A percentile compares a stretch with the other conserved stretches of the same genome.
Conservation (phyloP, 2,113 vertebrate species). For the Melierax canorus region DNA sequence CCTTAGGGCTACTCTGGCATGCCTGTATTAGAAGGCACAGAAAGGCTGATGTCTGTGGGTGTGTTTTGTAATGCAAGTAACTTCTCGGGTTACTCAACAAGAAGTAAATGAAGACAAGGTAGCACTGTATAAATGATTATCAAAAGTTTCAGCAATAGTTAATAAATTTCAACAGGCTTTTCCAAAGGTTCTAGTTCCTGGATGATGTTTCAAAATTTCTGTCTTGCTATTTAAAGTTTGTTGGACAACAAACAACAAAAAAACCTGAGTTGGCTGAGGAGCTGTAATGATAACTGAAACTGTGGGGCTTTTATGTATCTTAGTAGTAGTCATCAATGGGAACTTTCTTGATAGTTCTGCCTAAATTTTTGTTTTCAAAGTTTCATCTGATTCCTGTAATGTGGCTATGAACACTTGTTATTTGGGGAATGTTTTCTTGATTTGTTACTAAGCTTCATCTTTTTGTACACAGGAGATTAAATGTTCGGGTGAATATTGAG, state of each 20-base stretch:
- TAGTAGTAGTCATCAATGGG: no score
- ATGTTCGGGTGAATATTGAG: slow-evolving; percentile 84
- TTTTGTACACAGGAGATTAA: slow-evolving; percentile 75
- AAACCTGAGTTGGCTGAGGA: neutral
- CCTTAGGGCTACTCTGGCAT: no score
- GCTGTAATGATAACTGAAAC: neutral
- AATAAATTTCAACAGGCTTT: neutral
- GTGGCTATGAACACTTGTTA: neutral
- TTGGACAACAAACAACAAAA: neutral
- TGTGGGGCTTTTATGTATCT: accelerated
- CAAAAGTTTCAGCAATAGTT: neutral
- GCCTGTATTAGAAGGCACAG: neutral
- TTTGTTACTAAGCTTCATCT: neutral
- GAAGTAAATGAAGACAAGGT: neutral
- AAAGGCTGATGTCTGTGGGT: neutral
- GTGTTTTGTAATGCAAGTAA: accelerated
- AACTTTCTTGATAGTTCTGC: neutral
- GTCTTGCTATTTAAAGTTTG: neutral
- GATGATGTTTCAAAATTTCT: neutral
- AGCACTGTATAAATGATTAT: neutral
- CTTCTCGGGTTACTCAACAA: neutral
- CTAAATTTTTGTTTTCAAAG: neutral
- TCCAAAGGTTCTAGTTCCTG: neutral
- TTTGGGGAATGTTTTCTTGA: neutral
- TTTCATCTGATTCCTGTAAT: neutral